Conservation (phyloP, 2,113 vertebrate genomes). For the Camelus dromedarius region DNA sequence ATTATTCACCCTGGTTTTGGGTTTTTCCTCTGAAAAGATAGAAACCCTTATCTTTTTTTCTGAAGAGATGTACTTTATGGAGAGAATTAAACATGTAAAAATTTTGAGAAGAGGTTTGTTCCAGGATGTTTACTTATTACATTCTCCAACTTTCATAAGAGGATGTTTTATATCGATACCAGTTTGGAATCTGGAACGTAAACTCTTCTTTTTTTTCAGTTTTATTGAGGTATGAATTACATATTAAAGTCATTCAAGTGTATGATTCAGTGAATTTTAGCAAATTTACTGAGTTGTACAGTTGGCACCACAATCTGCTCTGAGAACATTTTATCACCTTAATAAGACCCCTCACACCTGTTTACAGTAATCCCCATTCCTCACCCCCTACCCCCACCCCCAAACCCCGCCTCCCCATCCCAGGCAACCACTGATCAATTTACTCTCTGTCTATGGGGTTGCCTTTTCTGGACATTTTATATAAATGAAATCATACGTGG, state of each 20-base stretch:
- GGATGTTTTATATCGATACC: neutral
- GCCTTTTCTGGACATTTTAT: neutral
- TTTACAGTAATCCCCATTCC: neutral
- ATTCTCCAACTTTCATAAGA: neutral
- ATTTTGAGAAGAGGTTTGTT: constrained; percentile 41
- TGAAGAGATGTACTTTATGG: neutral
- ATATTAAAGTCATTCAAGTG: neutral
- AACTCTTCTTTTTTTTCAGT: neutral
- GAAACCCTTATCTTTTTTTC: neutral
- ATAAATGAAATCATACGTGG: neutral
- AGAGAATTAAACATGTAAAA: constrained; percentile 45
- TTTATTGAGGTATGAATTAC: neutral
- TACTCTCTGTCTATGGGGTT: neutral
- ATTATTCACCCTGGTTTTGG: neutral
- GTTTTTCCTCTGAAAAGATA: neutral
- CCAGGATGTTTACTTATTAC: constrained; percentile 6
- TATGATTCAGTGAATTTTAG: constrained; percentile 30
- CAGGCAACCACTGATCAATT: neutral
- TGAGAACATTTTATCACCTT: neutral
- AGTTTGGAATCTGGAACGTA: neutral
- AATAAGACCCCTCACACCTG: neutral
- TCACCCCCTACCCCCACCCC: too few species aligned
- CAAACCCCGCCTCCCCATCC: too few species aligned
- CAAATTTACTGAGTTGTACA: neutral
- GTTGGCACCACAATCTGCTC: neutral